Conservation (phyloP, 2,113 vertebrate species). For the Nibea coibor region DNA sequence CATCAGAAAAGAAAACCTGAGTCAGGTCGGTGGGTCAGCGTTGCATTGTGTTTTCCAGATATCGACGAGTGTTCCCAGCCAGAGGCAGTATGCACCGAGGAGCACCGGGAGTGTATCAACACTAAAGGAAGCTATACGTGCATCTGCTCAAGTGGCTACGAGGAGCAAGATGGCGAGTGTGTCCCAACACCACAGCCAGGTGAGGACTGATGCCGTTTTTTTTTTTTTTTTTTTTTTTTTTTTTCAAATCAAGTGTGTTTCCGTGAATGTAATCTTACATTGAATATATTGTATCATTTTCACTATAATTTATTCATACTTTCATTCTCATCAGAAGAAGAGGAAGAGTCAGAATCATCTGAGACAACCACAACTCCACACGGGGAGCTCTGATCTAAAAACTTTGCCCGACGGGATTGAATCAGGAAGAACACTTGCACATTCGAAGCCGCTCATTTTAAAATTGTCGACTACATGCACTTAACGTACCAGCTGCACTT, state of each 20-base stretch:
- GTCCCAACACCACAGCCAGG: slow-evolving; percentile 77
- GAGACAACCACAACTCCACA: slow-evolving; percentile 42
- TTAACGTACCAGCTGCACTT: slow-evolving; percentile 46
- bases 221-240: neutral
- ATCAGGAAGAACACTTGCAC: slow-evolving; percentile 8
- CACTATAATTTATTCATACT: neutral
- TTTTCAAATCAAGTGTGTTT: too few relatives aligned
- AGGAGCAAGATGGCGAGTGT: slow-evolving; percentile 87
- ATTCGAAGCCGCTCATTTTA: slow-evolving; percentile 24
- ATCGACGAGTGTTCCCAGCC: slow-evolving; percentile 88
- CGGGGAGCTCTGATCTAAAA: slow-evolving; percentile 76
- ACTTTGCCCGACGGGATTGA: slow-evolving; percentile 3
- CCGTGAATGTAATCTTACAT: too few relatives aligned
- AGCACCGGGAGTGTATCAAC: slow-evolving; percentile 90
- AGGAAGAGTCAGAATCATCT: slow-evolving; percentile 22
- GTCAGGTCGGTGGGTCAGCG: neutral
- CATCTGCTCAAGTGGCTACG: slow-evolving; percentile 84
- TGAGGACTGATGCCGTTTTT: slow-evolving; percentile 37
- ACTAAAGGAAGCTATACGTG: slow-evolving; percentile 88
- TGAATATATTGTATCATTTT: neutral
- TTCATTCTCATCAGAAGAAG: slow-evolving; percentile 48
- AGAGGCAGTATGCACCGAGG: slow-evolving; percentile 78
- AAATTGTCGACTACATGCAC: slow-evolving; percentile 52
- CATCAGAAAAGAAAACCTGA: too few relatives aligned
- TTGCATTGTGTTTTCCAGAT: slow-evolving; percentile 77